Evolutionary conservation across 1,140 invertebrate genomes (phyloP), one percentile per base, ranked within the genome.

Genomic region (Pseudachorutes palmiensis): DNA sequence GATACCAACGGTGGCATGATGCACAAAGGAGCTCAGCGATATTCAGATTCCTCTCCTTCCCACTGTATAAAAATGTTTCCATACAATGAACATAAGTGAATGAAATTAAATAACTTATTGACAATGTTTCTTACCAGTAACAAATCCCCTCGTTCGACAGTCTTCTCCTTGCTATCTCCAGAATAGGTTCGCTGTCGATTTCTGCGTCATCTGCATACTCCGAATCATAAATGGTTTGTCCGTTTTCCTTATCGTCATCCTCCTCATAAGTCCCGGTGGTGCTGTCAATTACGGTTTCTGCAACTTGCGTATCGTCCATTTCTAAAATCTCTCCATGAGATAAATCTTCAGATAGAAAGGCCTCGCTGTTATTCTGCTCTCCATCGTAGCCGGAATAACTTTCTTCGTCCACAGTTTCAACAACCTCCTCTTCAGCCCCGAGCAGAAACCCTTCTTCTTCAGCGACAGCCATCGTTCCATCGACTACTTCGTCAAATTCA

Each of bases 41-140:
- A 75, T 93, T 94, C 1, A 95, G 80, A 78, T 95, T 95, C 67
- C 94, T 82, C 31, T 93, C 91, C 80, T 94, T 94, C 9, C 90
- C 91, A 82, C 94, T 94, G 76, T 70, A 80, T 76, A 62, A 63
- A 74, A 72, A 60, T 67, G 51, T 41, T 55, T 32, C 19, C 28
- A 64, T n/a, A 71, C 31, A 33, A 55, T 63, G 5, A 16, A 19
- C 5, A 65, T 26, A 60, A 60, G 24, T 49, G 48, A 45, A 1
- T 1, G n/a, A n/a, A n/a, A 45, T 65, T 16, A 48, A n/a, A 36
- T 33, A n/a, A 51, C 2, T 28, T 30, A 9, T n/a, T 64, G 14
- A 49, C n/a, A 24, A 5, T 29, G 2, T 61, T 41, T 65, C 55
- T 59, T 73, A 76, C 75, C 75, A 76, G 61, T 76, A 76, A 64